Evolutionary conservation across 2,113 vertebrate genomes (phyloP).

Genomic region (Rhinogobius similis): DNA sequence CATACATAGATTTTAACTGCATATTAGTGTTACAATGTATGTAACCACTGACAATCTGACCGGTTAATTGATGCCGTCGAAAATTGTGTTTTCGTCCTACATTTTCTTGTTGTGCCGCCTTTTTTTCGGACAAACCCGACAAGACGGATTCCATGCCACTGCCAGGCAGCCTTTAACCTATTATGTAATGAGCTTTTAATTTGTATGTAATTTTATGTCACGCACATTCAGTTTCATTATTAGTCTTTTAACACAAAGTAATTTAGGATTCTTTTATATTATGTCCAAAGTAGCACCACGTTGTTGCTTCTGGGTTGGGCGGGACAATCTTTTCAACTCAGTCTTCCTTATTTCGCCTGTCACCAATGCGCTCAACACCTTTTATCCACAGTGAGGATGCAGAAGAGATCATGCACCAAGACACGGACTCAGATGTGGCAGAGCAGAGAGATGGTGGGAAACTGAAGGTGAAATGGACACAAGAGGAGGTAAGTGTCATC

Average conservation of each 20-base stretch:
- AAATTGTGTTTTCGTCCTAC: background rate
- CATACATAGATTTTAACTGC: background rate
- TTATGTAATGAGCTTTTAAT: background rate
- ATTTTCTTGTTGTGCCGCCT: slow-evolving; percentile 40
- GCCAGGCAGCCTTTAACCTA: background rate
- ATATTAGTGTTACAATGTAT: background rate
- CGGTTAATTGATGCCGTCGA: background rate
- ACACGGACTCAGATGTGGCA: slow-evolving; percentile 87
- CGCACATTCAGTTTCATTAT: background rate
- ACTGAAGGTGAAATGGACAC: slow-evolving; percentile 93
- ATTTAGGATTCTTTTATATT: background rate
- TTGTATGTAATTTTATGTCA: background rate
- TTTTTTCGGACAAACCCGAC: slow-evolving; percentile 24
- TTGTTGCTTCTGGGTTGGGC: slow-evolving; percentile 15
- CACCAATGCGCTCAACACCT: background rate
- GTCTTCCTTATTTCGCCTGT: background rate
- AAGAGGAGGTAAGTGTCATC: slow-evolving; percentile 83
- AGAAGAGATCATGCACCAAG: slow-evolving; percentile 87
- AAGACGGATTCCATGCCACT: background rate
- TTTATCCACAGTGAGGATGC: slow-evolving; percentile 83
- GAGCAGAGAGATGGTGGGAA: slow-evolving; percentile 86
- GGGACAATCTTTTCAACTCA: background rate
- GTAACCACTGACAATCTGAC: background rate
- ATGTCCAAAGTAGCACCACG: background rate
- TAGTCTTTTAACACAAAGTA: background rate